Conservation (phyloP, 2,888 invertebrate genomes). For the Eilema griseolum region DNA sequence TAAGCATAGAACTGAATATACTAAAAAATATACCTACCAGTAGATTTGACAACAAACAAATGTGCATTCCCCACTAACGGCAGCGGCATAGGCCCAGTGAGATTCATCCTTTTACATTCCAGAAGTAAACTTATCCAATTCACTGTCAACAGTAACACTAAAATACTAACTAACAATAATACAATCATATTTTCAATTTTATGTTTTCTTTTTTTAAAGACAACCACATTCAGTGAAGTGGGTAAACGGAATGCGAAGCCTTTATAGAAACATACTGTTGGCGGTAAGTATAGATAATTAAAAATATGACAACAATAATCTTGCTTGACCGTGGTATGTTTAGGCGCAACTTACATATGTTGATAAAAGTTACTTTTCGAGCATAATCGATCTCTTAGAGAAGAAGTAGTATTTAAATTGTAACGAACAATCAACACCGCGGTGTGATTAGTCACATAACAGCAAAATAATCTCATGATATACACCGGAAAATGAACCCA, state of each 20-base stretch:
- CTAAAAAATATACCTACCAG: conserved; percentile 56
- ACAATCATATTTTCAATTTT: conserved; percentile 53
- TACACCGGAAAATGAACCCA: no score
- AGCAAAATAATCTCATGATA: no score
- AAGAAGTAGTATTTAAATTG: no score
- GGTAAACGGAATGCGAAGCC: conserved; percentile 6
- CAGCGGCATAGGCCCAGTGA: conserved; percentile 68
- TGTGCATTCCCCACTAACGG: conserved; percentile 85
- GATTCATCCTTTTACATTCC: conserved; percentile 53
- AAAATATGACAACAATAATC: neutral
- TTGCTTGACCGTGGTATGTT: no score
- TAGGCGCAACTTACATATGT: no score
- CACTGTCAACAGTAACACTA: conserved; percentile 44
- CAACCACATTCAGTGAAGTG: conserved; percentile 8
- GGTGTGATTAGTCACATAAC: no score
- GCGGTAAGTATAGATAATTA: neutral
- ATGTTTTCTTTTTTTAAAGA: conserved; percentile 54
- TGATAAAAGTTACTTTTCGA: no score
- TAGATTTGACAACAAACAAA: conserved; percentile 75
- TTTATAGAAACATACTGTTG: neutral
- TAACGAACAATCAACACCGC: no score
- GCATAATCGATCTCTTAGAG: no score
- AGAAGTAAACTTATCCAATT: conserved; percentile 64
- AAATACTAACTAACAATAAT: conserved; percentile 40
- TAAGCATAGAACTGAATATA: neutral